Evolutionary conservation across 2,797 vertebrate species (phyloP).

Genomic region (Moxostoma hubbsi): DNA sequence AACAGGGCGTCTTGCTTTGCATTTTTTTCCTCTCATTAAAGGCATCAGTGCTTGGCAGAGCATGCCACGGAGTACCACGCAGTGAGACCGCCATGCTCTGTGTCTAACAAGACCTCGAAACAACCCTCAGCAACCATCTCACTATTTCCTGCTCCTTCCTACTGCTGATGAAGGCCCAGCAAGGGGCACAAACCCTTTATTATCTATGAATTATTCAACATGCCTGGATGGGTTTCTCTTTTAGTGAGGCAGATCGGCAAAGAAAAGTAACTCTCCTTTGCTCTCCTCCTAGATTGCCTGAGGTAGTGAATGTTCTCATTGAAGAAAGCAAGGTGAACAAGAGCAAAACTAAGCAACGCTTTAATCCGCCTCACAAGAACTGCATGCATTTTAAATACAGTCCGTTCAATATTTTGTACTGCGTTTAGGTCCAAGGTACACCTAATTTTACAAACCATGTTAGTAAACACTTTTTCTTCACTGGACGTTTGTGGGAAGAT

Average conservation of each 20-base stretch:
- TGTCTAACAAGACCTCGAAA: conserved; percentile 31
- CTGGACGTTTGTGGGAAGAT: no score
- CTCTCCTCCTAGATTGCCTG: conserved; percentile 33
- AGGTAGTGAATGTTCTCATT: conserved; percentile 46
- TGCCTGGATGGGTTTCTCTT: conserved; percentile 39
- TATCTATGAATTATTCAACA: conserved; percentile 43
- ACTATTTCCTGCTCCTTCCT: conserved; percentile 6
- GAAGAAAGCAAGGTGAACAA: conserved; percentile 51
- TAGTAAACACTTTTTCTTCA: no score
- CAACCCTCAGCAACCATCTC: conserved; percentile 15
- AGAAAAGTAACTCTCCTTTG: conserved; percentile 17
- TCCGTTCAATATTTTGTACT: no score
- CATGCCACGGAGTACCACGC: conserved; percentile 62
- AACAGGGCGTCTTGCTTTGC: conserved; percentile 64
- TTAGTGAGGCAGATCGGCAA: conserved; percentile 19
- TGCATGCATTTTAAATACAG: neutral
- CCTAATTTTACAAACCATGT: no score
- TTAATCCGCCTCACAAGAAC: conserved; percentile 1
- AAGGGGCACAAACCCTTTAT: conserved; percentile 37
- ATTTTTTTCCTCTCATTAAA: conserved; percentile 75
- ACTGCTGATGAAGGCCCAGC: conserved; percentile 34
- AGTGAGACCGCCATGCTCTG: conserved; percentile 50
- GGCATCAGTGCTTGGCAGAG: conserved; percentile 69
- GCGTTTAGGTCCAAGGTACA: no score
- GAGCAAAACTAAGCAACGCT: conserved; percentile 16